Evolutionary conservation across 2,888 invertebrate genomes (phyloP), one percentile per base, ranked within the genome.

Genomic region (Drosophila austrosaltans): DNA sequence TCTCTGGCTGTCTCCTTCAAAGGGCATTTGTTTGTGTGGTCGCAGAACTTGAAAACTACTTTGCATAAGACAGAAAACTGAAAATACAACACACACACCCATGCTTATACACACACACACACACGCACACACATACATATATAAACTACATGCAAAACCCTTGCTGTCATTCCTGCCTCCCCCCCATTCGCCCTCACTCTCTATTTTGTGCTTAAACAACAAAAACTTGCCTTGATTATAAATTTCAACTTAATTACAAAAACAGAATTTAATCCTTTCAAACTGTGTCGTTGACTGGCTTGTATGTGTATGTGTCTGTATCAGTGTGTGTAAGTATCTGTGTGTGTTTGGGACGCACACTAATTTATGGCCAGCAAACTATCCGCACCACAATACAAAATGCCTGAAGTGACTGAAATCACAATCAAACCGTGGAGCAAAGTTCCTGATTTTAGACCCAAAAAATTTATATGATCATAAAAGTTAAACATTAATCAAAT

Each of bases 221-320:
- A 72, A 75, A 65, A 63, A 65, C 59, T 84, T 59, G 85, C 75
- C 82, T 89, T 87, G 88, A 89, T 89, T 89, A 89, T 87, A 87
- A 87, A 87, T 87, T 87, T 87, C 90, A 89, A 89, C 90, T 87
- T 87, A 87, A 87, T 87, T 87, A 87, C 90, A 89, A 87, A 87
- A 89, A 87, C 87, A 87, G 80, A 89, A 78, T 81, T 87, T 87
- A 87, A 87, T 89, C 87, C 90, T 75, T 89, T 82, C 87, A 66
- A 85, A 86, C 78, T 84, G 83, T 84, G 83, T 86, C 83, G 87
- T 76, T 72, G 72, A 71, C 72, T 72, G 61, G 70, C 57, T 71
- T 53, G 22, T 16, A 30, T 60, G 30, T 60, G 22, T 36, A 2
- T 16, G 3, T 22, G 36, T 36, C 0, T 8, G 36, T 36, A 2